Evolutionary conservation across 2,113 vertebrate species (phyloP).

Genomic region (Scomber colias): DNA sequence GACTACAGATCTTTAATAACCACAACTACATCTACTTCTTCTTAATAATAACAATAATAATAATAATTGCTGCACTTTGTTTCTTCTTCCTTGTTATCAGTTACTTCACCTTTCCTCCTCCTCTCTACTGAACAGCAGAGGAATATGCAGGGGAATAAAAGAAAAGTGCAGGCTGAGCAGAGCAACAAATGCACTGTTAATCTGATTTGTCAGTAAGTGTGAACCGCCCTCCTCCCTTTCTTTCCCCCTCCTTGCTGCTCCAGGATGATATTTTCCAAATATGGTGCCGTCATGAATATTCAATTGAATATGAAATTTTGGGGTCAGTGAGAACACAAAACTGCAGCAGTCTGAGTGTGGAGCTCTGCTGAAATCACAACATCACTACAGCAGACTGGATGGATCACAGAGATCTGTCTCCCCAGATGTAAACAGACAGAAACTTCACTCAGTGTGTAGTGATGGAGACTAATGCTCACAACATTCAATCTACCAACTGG

Average conservation of each 20-base stretch:
- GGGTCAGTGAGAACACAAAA: constrained; percentile 21
- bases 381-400: not conserved
- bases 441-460: not conserved
- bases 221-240: not conserved
- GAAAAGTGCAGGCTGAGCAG: constrained; percentile 16
- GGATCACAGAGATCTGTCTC: not conserved
- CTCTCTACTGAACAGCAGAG: not conserved
- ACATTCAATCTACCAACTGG: no score
- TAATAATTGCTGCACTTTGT: no score
- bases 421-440: not conserved
- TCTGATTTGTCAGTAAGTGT: constrained; percentile 20
- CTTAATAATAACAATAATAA: no score
- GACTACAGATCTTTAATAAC: not conserved
- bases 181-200: constrained; percentile 27
- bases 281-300: constrained; percentile 47
- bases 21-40: not conserved
- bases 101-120: not conserved
- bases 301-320: constrained; percentile 26
- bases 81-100: no score
- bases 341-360: constrained; percentile 4
- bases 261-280: constrained; percentile 2
- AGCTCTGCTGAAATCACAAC: constrained; percentile 21
- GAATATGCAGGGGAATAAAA: not conserved
- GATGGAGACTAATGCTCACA: not conserved
- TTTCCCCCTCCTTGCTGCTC: not conserved